phyloP scores from a whole-genome alignment of 2,888 invertebrate species.

The Phyto melanocephala region DNA sequence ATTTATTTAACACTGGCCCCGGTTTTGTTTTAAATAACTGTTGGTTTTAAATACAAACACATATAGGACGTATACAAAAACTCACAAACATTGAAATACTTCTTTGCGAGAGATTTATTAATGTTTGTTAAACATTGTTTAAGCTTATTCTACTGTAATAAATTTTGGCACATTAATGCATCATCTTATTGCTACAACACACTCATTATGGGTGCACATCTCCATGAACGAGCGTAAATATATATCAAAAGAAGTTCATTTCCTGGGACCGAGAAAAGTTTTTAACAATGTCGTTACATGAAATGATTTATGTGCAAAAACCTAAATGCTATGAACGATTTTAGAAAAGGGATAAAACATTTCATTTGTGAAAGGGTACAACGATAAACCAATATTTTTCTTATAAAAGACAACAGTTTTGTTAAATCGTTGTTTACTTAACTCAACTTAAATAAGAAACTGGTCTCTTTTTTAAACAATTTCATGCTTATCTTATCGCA shows the following conservation, averaged over 20 bases:
- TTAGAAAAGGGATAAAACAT: no score
- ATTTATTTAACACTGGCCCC: not conserved
- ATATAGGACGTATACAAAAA: not conserved
- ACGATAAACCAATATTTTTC: no score
- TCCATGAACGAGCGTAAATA: not conserved
- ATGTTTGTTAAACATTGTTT: conserved; percentile 36
- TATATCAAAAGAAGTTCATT: conserved; percentile 11
- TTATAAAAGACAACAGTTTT: no score
- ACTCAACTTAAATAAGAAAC: no score
- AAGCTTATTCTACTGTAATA: conserved; percentile 26
- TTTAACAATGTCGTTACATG: no score
- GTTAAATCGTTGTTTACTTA: no score
- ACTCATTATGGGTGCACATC: not conserved
- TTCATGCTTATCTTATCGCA: no score
- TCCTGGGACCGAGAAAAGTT: not conserved
- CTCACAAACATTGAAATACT: not conserved
- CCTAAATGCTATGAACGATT: no score
- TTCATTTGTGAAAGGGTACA: no score
- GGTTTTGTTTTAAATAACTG: conserved; percentile 3
- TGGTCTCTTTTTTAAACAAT: no score
- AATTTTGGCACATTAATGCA: conserved; percentile 46
- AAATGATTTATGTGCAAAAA: conserved; percentile 20
- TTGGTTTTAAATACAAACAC: not conserved
- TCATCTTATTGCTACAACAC: conserved; percentile 50
- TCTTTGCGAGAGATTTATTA: conserved; percentile 1